A percentile compares a stretch with the other conserved stretches of the same genome.
Evolutionary conservation across 2,113 vertebrate species (phyloP).

Genomic region (Orientallactaga bullata): DNA sequence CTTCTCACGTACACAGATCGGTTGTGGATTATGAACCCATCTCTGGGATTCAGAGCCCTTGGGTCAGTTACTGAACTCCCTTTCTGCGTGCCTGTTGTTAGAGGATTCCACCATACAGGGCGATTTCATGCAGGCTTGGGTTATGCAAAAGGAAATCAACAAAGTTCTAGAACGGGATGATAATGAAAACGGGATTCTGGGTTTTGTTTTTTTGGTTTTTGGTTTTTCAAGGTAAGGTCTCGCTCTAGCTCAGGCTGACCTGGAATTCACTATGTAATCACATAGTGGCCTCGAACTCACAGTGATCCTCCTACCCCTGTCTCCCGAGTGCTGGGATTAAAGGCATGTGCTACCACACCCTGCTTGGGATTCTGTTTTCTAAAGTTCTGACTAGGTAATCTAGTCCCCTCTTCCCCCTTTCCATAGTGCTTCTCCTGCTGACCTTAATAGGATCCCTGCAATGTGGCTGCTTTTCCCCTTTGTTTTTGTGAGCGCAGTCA

Average conservation of each 20-base stretch:
- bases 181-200: neutral
- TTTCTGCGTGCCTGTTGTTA: conserved; percentile 68
- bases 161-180: conserved; percentile 49
- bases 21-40: neutral
- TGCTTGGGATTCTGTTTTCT: neutral
- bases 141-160: neutral
- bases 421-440: neutral
- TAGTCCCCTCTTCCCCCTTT: neutral
- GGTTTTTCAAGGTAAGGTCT: too few relatives aligned
- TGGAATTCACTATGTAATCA: too few relatives aligned
- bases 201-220: too few relatives aligned
- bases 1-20: neutral
- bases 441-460: neutral
- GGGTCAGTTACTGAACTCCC: conserved; percentile 51
- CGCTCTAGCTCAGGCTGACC: too few relatives aligned
- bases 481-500: neutral
- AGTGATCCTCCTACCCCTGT: too few relatives aligned
- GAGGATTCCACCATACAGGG: conserved; percentile 73
- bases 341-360: too few relatives aligned
- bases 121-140: conserved; percentile 65
- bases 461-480: neutral
- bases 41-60: neutral
- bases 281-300: too few relatives aligned
- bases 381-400: neutral
- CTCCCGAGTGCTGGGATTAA: too few relatives aligned